Evolutionary conservation across 2,888 invertebrate genomes (phyloP), one percentile per base, ranked within the genome.

Genomic region (Acleris emargana): DNA sequence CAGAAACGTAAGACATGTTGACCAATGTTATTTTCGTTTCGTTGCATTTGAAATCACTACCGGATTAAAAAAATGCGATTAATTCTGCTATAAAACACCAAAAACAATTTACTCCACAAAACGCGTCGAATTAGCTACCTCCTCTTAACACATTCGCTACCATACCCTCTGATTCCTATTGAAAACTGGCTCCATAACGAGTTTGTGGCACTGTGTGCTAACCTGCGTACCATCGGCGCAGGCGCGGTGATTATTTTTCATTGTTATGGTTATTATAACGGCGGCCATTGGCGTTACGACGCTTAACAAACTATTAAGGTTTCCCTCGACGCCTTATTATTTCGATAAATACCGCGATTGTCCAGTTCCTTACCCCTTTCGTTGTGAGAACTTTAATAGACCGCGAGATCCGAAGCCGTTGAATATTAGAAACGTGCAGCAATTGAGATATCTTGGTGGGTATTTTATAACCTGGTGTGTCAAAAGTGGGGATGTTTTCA

Each of bases 231-330:
- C 58, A 47, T 38, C 54, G 62, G 47, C 71, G 70, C 67, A 52
- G 59, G 62, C 62, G 68, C 58, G 78, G 83, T 84, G 86, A 87
- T 91, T 90, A 90, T 87, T 89, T 90, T 88, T 89, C 86, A 91
- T 78, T 87, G 91, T 89, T 86, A 91, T 80, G 83, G 90, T 90
- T 89, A 91, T 87, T 78, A 74, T 81, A 67, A 71, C 64, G 79
- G 81, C 85, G 84, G 71, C 77, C 76, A 73, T 54, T 42, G 58
- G 52, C 83, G 80, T 87, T 87, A 86, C 77, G 75, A 74, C 87
- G 83, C 84, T 91, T 91, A 91, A 86, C 87, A 88, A 91, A 91
- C 91, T 90, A 91, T 91, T 91, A 91, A 86, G 84, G 78, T 82
- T 45, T 78, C 75, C 78, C 81, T 83, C 83, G 82, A 83, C 82